A percentile compares a stretch with the other conserved stretches of the same genome.
Conservation (phyloP, 2,888 invertebrate species). For the Andrena flavipes region DNA sequence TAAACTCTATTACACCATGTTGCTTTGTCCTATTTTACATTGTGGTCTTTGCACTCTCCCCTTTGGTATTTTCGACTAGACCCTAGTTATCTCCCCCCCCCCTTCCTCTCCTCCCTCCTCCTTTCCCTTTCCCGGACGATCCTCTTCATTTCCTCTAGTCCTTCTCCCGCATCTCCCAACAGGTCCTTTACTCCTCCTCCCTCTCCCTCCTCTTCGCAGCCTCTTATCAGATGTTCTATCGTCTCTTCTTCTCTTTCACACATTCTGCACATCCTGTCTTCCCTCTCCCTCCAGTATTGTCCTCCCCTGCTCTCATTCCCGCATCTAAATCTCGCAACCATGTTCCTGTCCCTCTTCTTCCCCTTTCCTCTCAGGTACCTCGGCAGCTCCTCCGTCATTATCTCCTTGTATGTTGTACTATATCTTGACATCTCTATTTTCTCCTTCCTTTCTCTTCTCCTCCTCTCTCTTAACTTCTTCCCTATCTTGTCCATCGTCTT, state of each 20-base stretch:
- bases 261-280: not conserved
- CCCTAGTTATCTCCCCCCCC: not conserved
- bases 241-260: not conserved
- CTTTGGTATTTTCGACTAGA: not conserved
- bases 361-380: not conserved
- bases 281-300: not conserved
- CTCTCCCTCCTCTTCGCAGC: not conserved
- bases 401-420: not conserved
- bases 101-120: not conserved
- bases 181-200: not conserved
- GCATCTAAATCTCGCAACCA: not conserved
- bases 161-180: not conserved
- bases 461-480: not conserved
- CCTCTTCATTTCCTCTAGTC: not conserved
- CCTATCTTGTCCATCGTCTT: not conserved
- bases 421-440: conserved; percentile 12
- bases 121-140: not conserved
- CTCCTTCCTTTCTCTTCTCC: not conserved
- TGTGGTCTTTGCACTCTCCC: not conserved
- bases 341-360: conserved; percentile 1
- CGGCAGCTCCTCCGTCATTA: not conserved
- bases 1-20: no score
- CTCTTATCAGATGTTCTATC: not conserved
- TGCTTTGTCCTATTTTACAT: no score
- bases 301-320: not conserved